These are phyloP conservation scores for Tupiocoris notatus DNA, from an alignment of 2,888 invertebrate species.

Conservation along the genomic window DNA sequence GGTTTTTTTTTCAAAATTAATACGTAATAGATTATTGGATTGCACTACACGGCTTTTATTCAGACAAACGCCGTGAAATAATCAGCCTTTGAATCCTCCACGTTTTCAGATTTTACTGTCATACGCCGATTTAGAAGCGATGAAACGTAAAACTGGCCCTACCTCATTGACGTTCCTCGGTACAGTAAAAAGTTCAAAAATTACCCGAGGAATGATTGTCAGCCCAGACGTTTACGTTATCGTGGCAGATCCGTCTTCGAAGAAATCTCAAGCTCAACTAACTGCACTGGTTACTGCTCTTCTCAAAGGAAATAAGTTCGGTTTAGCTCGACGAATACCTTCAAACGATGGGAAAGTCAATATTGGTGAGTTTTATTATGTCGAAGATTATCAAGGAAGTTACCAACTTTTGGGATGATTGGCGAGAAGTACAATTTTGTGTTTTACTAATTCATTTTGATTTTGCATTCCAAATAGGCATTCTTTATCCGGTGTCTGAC, in stretches of 20 bases:
- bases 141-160: slow-evolving; percentile 41
- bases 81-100: too few species aligned
- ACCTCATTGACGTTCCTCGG: slow-evolving; percentile 40
- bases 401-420: too few species aligned
- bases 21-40: too few species aligned
- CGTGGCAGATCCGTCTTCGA: slow-evolving; percentile 26
- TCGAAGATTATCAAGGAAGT: too few species aligned
- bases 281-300: slow-evolving; percentile 42
- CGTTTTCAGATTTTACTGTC: slow-evolving; percentile 32
- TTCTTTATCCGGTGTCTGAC: slow-evolving; percentile 43
- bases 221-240: slow-evolving; percentile 41
- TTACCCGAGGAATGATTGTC: slow-evolving; percentile 41
- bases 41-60: too few species aligned
- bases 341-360: slow-evolving; percentile 36
- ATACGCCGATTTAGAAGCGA: slow-evolving; percentile 43
- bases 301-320: slow-evolving; percentile 33
- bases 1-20: not conserved
- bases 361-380: slow-evolving; percentile 21
- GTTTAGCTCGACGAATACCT: slow-evolving; percentile 37
- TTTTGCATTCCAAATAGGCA: slow-evolving; percentile 20
- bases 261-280: slow-evolving; percentile 34
- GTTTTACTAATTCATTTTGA: too few species aligned
- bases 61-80: too few species aligned
- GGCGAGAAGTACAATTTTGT: too few species aligned
- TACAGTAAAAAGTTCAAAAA: slow-evolving; percentile 25